phyloP scores from a whole-genome alignment of 2,888 invertebrate species.

The Parochlus steinenii region DNA sequence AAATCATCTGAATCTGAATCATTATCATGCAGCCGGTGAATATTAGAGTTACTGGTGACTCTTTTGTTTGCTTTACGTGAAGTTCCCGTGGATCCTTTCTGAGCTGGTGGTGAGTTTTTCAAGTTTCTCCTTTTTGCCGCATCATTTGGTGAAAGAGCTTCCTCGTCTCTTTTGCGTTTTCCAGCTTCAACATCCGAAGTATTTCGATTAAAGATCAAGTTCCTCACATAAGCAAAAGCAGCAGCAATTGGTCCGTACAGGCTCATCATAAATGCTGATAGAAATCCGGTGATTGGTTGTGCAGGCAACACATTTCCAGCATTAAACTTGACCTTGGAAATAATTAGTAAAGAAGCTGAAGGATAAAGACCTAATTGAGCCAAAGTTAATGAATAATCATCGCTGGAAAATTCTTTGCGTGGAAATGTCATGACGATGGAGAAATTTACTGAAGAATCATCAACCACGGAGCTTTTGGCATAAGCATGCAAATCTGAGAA shows the following conservation, averaged over 20 bases:
- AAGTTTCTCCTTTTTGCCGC: slow-evolving; percentile 11
- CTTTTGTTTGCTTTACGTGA: slow-evolving; percentile 10
- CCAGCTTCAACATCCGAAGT: slow-evolving; percentile 2
- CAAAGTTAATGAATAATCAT: slow-evolving; percentile 7
- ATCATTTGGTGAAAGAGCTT: slow-evolving; percentile 4
- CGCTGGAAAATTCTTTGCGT: slow-evolving; percentile 2
- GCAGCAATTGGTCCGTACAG: slow-evolving; percentile 3
- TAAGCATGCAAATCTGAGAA: slow-evolving; percentile 7
- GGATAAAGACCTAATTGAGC: slow-evolving; percentile 1
- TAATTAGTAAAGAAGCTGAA: slow-evolving; percentile 4
- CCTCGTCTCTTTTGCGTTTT: slow-evolving; percentile 8
- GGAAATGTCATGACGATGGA: slow-evolving; percentile 6
- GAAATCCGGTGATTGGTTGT: neutral
- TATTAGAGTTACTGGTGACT: slow-evolving; percentile 1
- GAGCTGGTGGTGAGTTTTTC: neutral
- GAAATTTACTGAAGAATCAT: slow-evolving; percentile 2
- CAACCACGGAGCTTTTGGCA: slow-evolving; percentile 2
- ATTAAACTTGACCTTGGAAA: neutral
- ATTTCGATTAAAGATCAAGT: neutral
- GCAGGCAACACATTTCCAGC: neutral
- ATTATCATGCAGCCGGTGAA: slow-evolving; percentile 10
- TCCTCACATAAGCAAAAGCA: slow-evolving; percentile 4
- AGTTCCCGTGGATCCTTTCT: neutral
- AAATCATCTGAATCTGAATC: slow-evolving; percentile 8
- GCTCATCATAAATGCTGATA: slow-evolving; percentile 4